A percentile compares a stretch with the other conserved stretches of the same genome.
Conservation (phyloP, 2,888 invertebrate species). For the Nephrocerus scutellatus region DNA sequence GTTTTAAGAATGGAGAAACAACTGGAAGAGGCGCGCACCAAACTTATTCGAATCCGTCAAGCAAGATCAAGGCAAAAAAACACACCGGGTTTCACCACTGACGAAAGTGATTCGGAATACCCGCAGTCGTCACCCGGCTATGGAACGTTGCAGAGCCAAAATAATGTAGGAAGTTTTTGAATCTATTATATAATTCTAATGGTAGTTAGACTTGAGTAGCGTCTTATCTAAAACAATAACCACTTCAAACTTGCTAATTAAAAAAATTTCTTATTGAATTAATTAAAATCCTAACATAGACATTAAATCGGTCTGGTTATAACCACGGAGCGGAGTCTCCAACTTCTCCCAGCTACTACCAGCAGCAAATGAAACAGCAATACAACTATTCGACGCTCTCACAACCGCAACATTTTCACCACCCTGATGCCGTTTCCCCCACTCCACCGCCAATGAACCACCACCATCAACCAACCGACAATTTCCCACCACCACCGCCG, state of each 20-base stretch:
- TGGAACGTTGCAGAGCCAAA: slow-evolving; percentile 38
- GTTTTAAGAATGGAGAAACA: slow-evolving; percentile 92
- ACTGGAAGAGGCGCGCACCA: slow-evolving; percentile 83
- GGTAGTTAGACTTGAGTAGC: no score
- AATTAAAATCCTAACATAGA: slow-evolving; percentile 30
- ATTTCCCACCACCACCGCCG: slow-evolving; percentile 43
- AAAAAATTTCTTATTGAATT: no score
- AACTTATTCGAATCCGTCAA: slow-evolving; percentile 84
- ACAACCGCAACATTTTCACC: slow-evolving; percentile 43
- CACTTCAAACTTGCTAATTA: no score
- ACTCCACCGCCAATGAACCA: slow-evolving; percentile 29
- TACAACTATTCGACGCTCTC: slow-evolving; percentile 35
- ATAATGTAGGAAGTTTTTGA: slow-evolving; percentile 45
- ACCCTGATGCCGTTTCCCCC: slow-evolving; percentile 45
- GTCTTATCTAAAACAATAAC: no score
- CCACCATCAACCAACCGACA: slow-evolving; percentile 32
- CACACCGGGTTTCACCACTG: slow-evolving; percentile 48
- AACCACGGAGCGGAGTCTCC: slow-evolving; percentile 37
- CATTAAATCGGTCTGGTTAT: slow-evolving; percentile 39
- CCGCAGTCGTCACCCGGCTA: slow-evolving; percentile 33
- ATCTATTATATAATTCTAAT: no score
- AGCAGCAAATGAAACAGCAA: slow-evolving; percentile 35
- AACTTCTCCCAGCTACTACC: slow-evolving; percentile 40
- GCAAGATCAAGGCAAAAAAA: slow-evolving; percentile 78
- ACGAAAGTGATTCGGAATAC: slow-evolving; percentile 59